A percentile compares a stretch with the other conserved stretches of the same genome.
Evolutionary conservation across 2,888 invertebrate genomes (phyloP).

Genomic region (Campopleginae sp.): DNA sequence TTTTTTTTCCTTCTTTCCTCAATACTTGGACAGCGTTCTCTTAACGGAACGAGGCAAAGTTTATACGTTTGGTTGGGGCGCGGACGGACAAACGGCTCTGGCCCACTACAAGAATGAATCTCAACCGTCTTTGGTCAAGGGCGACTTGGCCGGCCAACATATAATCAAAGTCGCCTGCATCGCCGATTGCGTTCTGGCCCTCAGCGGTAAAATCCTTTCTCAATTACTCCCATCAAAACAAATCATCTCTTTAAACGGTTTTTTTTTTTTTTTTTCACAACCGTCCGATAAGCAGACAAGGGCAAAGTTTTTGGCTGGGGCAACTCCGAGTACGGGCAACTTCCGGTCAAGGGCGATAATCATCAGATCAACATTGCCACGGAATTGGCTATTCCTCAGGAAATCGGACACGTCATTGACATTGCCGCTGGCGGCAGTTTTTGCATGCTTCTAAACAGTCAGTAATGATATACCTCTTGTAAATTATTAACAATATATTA

Average conservation of each 20-base stretch:
- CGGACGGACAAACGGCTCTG: slow-evolving; percentile 97
- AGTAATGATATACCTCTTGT: slow-evolving; percentile 66
- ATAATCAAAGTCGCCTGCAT: slow-evolving; percentile 92
- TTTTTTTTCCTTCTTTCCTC: slow-evolving; percentile 10
- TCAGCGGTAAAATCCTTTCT: slow-evolving; percentile 88
- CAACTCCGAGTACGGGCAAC: slow-evolving; percentile 96
- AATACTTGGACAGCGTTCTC: slow-evolving; percentile 88
- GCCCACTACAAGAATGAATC: slow-evolving; percentile 88
- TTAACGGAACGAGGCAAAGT: slow-evolving; percentile 92
- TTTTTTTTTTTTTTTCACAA: background rate
- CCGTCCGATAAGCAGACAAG: too few species aligned
- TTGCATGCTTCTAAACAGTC: slow-evolving; percentile 93
- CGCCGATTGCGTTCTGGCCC: slow-evolving; percentile 95
- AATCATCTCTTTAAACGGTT: background rate
- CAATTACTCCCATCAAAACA: background rate
- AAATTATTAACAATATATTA: background rate
- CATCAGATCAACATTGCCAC: slow-evolving; percentile 92
- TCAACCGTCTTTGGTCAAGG: slow-evolving; percentile 88
- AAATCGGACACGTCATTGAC: slow-evolving; percentile 91
- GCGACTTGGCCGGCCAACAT: slow-evolving; percentile 93
- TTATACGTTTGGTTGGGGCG: slow-evolving; percentile 96
- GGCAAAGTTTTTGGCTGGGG: slow-evolving; percentile 99
- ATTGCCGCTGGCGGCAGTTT: slow-evolving; percentile 95
- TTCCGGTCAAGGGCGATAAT: slow-evolving; percentile 86
- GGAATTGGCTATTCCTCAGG: slow-evolving; percentile 87